phyloP scores from a whole-genome alignment of 35 echinoderm and acorn worm genomes.

The Ophiothrix spiculata region DNA sequence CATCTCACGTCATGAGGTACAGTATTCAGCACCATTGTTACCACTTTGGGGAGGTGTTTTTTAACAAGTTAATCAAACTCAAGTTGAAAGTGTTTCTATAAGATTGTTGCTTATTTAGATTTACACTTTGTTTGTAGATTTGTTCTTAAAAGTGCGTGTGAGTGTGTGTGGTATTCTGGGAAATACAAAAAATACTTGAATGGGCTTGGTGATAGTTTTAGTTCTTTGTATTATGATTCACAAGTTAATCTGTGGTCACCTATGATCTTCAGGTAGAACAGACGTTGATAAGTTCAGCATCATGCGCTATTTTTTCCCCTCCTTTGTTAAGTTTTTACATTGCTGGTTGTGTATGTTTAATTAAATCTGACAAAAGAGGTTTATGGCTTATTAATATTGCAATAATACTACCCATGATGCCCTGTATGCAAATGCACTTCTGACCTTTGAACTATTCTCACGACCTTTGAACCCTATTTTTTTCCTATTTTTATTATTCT shows the following conservation, averaged over 20 bases:
- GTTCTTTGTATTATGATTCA: not conserved
- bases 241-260: not conserved
- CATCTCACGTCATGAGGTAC: not conserved
- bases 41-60: not conserved
- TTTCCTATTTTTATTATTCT: not conserved
- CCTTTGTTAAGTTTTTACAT: too few species aligned
- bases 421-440: not conserved
- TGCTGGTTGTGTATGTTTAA: not conserved
- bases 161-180: not conserved
- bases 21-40: not conserved
- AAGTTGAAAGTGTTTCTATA: not conserved
- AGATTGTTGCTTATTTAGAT: not conserved
- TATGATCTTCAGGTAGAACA: not conserved
- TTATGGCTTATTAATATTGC: not conserved
- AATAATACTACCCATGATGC: not conserved
- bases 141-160: not conserved
- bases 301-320: not conserved
- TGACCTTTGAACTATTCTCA: too few species aligned
- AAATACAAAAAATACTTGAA: not conserved
- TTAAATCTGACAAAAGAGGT: not conserved
- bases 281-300: not conserved
- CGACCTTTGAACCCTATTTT: too few species aligned
- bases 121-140: not conserved
- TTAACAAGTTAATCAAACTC: not conserved
- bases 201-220: not conserved